Base-by-base conservation (phyloP, 2,888 invertebrate species). In the Empis stercorea region DNA sequence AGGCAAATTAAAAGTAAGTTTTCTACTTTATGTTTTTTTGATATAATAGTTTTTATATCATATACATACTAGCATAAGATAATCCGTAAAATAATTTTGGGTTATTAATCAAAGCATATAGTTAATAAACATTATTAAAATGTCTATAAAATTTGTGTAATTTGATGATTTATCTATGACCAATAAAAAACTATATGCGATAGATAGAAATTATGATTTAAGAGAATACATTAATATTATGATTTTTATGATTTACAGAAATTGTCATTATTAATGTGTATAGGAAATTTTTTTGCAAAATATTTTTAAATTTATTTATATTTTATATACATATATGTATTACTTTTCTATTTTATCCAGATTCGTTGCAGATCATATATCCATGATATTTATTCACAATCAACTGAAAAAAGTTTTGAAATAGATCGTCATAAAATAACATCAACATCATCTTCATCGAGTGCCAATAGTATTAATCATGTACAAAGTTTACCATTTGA, bases 361-460 rank as follows among this genome's bases (percentile, higher is more conserved):
- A 68, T 82, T 38, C 74, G 80, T 2, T 82, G 82, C 64, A 76
- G 76, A 51, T 80, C 81, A 1, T 76, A 76, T 51, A 72, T 82
- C 56, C 76, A 78, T 60, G 73, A 78, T 56, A 71, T 82, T 42
- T 82, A 81, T 61, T 78, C 79, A 71, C 75, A 78, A 61, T 79
- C 77, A 58, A 76, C 76, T 9, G 81, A 81, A 62, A 79, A 77
- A 56, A 78, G 75, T 54, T 73, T 79, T 32, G 77, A 79, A 58
- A 74, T 78, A 57, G 76, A 79, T 53, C 69, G 70, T 54, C 61
- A 58, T 30, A 58, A 59, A 43, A 45, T 48, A 27, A 32, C 48
- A 5, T 48, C 46, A 50, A 55, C 44, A 49, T 54, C 47, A 48
- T 54, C 42, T 49, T 57, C 1, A 48, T 55, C 46, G 49, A 55